Base-by-base conservation (phyloP, 2,797 vertebrate genomes). In the Oreochromis mossambicus region DNA sequence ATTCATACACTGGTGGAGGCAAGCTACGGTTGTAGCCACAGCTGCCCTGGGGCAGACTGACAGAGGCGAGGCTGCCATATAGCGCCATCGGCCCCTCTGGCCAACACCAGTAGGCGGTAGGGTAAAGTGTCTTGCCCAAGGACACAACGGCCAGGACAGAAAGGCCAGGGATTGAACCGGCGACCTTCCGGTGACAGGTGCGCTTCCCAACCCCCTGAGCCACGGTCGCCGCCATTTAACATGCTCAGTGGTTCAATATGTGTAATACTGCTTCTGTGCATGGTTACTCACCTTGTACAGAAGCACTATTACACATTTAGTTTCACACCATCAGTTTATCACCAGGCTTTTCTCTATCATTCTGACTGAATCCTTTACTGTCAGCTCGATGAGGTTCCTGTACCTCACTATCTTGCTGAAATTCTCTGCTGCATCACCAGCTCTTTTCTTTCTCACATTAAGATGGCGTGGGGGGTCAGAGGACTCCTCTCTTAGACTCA, bases 341-440 rank as follows among this genome's bases (percentile, higher is more conserved):
- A 34, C 56, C 56, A 0, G 56, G 5, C 17, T 9, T 41, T 43
- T 2, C 7, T 43, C 36, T 43, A 2, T 66, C 34, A 38, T 38
- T 63, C 61, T 66, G 61, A 38, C 34, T 66, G 61, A 66, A 38
- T 66, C 34, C 61, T 66, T 38, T 21, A 21, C 34, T 66, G 34
- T 21, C 61, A 66, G 34, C 19, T 66, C 2, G n/a, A 38, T 8
- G 61, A 38, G 19, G 61, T 38, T 66, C 34, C 61, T 66, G 34
- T 2, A 38, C 34, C 34, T 66, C 0, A 0, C 7, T 13, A 61
- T 63, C 34, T 38, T 38, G 19, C 32, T 63, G 61, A 38, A 0
- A 38, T 15, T 41, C 36, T 43, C 63, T 68, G 63, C n/a, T 4
- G n/a, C n/a, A 68, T 68, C 36, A 24, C 63, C 36, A 68, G 36